These are phyloP conservation scores for Drosophila chauvacae DNA, from an alignment of 1,140 invertebrate genomes.

Conservation along the genomic window DNA sequence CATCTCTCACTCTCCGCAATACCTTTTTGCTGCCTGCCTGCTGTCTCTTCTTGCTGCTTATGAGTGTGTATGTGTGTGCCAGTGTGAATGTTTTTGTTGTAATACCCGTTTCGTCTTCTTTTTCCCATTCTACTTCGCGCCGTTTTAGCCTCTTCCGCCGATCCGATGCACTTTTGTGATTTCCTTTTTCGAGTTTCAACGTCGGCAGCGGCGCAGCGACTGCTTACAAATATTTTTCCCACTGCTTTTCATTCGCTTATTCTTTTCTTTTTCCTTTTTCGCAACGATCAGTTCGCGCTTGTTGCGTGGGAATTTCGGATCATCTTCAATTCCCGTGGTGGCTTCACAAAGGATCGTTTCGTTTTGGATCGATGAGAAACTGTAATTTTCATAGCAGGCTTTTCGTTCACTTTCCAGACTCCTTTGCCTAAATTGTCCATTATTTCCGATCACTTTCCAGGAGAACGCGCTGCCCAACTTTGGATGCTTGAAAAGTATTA, in stretches of 20 bases:
- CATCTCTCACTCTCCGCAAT: constrained; percentile 50
- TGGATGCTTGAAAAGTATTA: constrained; percentile 66
- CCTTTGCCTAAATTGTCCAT: background rate
- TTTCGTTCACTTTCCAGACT: background rate
- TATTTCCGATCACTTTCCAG: constrained; percentile 34
- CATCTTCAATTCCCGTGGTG: constrained; percentile 38
- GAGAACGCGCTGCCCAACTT: constrained; percentile 30
- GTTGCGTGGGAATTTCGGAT: constrained; percentile 74
- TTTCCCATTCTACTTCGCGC: constrained; percentile 77
- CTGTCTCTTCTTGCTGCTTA: constrained; percentile 9
- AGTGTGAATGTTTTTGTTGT: constrained; percentile 53
- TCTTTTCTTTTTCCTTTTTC: constrained; percentile 49
- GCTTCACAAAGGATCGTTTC: constrained; percentile 37
- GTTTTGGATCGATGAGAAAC: constrained; percentile 4
- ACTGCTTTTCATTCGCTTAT: constrained; percentile 69
- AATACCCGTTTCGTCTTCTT: constrained; percentile 80
- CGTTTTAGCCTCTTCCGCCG: constrained; percentile 76
- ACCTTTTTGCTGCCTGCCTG: constrained; percentile 46
- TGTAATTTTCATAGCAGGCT: constrained; percentile 5
- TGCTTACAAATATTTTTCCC: constrained; percentile 66
- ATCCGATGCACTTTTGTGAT: constrained; percentile 78
- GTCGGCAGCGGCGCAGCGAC: constrained; percentile 40
- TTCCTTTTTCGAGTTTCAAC: constrained; percentile 73
- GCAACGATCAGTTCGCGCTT: constrained; percentile 57
- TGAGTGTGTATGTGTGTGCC: constrained; percentile 16